phyloP scores from a whole-genome alignment of 2,113 vertebrate species.

The Heptranchias perlo region DNA sequence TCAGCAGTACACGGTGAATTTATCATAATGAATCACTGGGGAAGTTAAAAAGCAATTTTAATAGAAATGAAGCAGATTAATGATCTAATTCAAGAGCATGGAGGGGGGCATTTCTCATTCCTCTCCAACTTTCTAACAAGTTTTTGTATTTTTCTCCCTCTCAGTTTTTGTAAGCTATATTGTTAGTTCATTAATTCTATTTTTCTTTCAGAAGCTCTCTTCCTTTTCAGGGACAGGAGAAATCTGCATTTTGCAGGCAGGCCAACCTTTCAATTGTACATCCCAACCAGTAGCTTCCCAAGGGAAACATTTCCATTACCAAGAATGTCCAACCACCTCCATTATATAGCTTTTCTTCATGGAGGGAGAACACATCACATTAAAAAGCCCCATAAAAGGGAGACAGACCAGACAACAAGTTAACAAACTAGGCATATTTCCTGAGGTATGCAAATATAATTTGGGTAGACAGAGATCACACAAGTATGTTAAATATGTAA shows the following conservation, averaged over 20 bases:
- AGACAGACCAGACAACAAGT: neutral
- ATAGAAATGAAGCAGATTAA: neutral
- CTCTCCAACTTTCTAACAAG: neutral
- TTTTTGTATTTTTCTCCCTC: neutral
- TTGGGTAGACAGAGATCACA: neutral
- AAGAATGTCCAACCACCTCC: neutral
- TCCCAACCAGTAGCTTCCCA: neutral
- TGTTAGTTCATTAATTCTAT: neutral
- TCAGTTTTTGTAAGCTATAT: neutral
- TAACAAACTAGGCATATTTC: neutral
- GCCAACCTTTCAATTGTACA: neutral
- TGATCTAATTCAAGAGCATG: neutral
- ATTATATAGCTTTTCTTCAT: neutral
- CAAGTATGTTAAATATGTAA: neutral
- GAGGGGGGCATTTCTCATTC: neutral
- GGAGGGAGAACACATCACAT: neutral
- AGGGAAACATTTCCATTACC: neutral
- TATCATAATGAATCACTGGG: too few species aligned
- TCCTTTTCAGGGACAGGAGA: neutral
- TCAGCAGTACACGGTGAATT: too few species aligned
- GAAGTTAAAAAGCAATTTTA: neutral
- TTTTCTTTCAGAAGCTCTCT: too few species aligned
- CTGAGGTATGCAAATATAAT: neutral
- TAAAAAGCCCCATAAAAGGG: neutral
- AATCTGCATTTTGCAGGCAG: neutral